phyloP scores from a whole-genome alignment of 2,797 vertebrate species.

The Helostoma temminkii region DNA sequence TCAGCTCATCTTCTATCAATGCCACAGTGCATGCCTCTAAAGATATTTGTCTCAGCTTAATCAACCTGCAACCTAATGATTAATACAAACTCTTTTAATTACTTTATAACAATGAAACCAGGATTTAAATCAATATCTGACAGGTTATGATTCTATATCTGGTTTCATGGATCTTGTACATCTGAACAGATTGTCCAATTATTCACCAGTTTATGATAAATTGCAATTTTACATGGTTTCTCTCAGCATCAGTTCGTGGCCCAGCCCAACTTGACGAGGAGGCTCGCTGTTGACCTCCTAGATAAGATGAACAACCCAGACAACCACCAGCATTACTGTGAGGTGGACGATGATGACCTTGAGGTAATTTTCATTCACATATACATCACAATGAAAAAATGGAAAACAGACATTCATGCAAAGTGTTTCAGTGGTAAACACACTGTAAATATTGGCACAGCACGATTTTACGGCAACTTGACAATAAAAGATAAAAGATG shows the following conservation, averaged over 20 bases:
- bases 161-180: neutral
- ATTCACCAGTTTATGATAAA: neutral
- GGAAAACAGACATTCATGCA: neutral
- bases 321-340: constrained; percentile 90
- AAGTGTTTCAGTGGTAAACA: constrained; percentile 7
- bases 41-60: constrained; percentile 2
- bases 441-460: constrained; percentile 38
- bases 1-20: neutral
- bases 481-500: constrained; percentile 12
- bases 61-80: constrained; percentile 12
- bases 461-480: constrained; percentile 4
- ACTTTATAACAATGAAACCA: constrained; percentile 4
- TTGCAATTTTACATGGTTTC: constrained; percentile 21
- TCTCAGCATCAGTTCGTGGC: constrained; percentile 91
- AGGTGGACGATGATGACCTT: constrained; percentile 94
- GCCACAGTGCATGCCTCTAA: constrained; percentile 1
- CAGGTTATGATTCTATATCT: neutral
- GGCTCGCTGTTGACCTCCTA: constrained; percentile 92
- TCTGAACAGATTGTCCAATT: neutral
- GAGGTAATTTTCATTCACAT: constrained; percentile 84
- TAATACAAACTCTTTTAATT: constrained; percentile 16
- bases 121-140: constrained; percentile 3
- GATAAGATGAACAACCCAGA: constrained; percentile 98
- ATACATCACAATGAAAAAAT: no score
- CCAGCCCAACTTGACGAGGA: constrained; percentile 90